Conservation (phyloP, 2,113 vertebrate genomes). For the Ochotona princeps region DNA sequence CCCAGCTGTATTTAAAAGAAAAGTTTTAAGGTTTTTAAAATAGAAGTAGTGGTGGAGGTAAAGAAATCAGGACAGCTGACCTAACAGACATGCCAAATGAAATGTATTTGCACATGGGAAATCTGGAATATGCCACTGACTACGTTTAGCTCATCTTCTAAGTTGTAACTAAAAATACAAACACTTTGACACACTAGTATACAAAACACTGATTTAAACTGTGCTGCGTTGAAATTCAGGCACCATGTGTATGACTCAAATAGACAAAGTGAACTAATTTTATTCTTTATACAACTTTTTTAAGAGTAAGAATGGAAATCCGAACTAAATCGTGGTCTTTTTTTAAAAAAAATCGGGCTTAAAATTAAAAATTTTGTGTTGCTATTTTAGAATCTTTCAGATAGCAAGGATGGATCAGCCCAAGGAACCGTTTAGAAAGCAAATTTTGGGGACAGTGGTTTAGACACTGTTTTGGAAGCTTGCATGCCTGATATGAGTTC, state of each 20-base stretch:
- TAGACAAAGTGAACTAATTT: constrained; percentile 37
- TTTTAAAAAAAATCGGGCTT: constrained; percentile 27
- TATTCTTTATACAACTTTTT: not conserved
- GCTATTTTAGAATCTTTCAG: not conserved
- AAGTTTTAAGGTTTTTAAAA: constrained; percentile 79
- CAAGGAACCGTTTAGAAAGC: not conserved
- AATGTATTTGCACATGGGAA: constrained; percentile 80
- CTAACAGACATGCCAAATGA: constrained; percentile 77
- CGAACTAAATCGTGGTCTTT: constrained; percentile 5
- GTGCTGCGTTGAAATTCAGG: constrained; percentile 12
- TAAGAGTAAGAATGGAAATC: constrained; percentile 31
- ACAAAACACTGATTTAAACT: not conserved
- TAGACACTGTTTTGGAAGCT: too few relatives aligned
- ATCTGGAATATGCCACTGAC: constrained; percentile 81
- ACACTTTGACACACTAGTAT: not conserved
- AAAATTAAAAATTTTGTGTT: constrained; percentile 20
- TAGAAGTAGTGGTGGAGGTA: constrained; percentile 69
- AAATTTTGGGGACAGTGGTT: too few relatives aligned
- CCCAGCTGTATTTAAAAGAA: constrained; percentile 80
- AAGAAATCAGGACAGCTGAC: constrained; percentile 79
- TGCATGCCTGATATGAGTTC: too few relatives aligned
- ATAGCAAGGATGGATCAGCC: not conserved
- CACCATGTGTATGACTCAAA: not conserved
- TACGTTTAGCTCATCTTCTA: constrained; percentile 73
- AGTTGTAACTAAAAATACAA: constrained; percentile 66